Conservation (phyloP, 2,113 vertebrate genomes). For the Python bivittatus region DNA sequence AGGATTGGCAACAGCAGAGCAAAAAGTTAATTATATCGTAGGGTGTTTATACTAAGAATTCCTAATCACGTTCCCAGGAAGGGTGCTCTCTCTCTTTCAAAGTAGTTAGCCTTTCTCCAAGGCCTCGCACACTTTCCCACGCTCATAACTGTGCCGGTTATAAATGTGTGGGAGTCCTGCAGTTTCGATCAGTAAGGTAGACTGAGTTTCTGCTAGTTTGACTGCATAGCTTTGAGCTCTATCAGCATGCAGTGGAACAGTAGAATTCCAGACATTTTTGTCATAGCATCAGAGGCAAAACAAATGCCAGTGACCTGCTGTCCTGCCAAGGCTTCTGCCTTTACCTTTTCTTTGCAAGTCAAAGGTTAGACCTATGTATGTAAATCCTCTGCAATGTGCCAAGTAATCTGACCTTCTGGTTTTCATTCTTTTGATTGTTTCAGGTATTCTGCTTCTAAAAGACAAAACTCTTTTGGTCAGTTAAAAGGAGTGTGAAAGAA, state of each 20-base stretch:
- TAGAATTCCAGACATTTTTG: constrained; percentile 79
- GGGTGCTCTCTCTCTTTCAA: constrained; percentile 24
- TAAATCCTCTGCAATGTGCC: constrained; percentile 75
- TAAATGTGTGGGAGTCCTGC: constrained; percentile 68
- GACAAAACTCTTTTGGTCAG: constrained; percentile 57
- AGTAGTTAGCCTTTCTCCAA: constrained; percentile 51
- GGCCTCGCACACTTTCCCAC: constrained; percentile 67
- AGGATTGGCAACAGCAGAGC: not conserved
- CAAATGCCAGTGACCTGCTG: constrained; percentile 74
- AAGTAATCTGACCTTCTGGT: constrained; percentile 74
- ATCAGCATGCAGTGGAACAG: constrained; percentile 73
- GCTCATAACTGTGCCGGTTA: constrained; percentile 58
- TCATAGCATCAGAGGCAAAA: constrained; percentile 73
- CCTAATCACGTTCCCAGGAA: constrained; percentile 10
- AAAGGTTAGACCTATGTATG: constrained; percentile 80
- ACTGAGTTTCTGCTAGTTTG: constrained; percentile 71
- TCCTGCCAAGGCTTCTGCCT: constrained; percentile 71
- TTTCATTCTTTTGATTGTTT: constrained; percentile 78
- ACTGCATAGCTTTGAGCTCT: constrained; percentile 67
- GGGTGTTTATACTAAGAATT: not conserved
- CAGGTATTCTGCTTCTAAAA: constrained; percentile 76
- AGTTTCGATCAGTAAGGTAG: constrained; percentile 74
- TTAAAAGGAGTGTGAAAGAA: constrained; percentile 69
- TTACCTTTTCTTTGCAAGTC: constrained; percentile 77
- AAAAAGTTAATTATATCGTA: constrained; percentile 3